Base-by-base conservation (phyloP, 2,888 invertebrate species). In the Hemicrepidius hirtus region DNA sequence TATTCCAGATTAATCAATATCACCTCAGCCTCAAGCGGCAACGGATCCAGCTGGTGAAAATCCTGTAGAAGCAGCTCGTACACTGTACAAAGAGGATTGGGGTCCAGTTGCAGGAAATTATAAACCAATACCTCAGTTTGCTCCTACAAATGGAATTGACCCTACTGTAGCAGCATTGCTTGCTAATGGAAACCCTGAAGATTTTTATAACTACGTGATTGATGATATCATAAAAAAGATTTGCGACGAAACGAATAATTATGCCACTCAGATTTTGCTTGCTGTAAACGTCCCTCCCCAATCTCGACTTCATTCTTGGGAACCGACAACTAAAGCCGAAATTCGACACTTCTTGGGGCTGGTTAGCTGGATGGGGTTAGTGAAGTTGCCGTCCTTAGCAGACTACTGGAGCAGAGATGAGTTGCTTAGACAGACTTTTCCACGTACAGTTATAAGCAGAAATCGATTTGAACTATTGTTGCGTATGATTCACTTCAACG, bases 321-420 rank as follows among this genome's bases (percentile, higher is more conserved):
- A n/a, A 10, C 37, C 32, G 10, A 67, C 40, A 7, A 21, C 53
- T 13, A 69, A 69, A 35, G 12, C 9, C 12, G 49, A 67, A 69
- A 67, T 53, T 40, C 40, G 13, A 44, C 12, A 37, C n/a, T 67
- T 71, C 18, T 68, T 71, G n/a, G 71, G 63, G 44, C 21, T 24
- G 28, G 21, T 65, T 65, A 50, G 28, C 21, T 65, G 65, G 65
- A 65, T 65, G 65, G 65, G 65, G 10, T 28, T 65, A 49, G 75
- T 79, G 16, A 78, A 79, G 69, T 66, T 78, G 67, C 77, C 77
- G 24, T 24, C 59, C 13, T 71, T 78, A 55, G 70, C 71, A 70
- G 73, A 79, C 50, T 78, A 80, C 71, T 78, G 71, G 76, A 53
- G 73, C 20, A 28, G 13, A 13, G 57, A 57, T 57, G 13, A 28